phyloP scores from a whole-genome alignment of 2,113 vertebrate species.

The Chascanopsetta lugubris region DNA sequence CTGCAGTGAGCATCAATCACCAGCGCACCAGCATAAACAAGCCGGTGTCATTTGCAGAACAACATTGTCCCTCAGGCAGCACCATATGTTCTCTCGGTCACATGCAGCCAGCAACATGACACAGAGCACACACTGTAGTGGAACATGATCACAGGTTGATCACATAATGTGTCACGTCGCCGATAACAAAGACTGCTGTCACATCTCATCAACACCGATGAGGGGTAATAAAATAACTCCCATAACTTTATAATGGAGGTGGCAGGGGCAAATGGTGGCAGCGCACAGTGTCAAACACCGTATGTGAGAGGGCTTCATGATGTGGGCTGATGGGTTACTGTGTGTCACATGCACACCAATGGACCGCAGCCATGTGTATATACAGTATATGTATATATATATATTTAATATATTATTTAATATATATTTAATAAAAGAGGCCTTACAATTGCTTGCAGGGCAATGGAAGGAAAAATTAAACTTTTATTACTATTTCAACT shows the following conservation, averaged over 20 bases:
- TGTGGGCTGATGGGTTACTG: slow-evolving; percentile 31
- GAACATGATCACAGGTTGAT: not conserved
- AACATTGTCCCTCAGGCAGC: slow-evolving; percentile 1
- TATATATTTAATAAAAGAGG: no score
- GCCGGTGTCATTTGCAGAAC: slow-evolving; percentile 31
- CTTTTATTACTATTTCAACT: no score
- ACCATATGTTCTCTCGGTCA: slow-evolving; percentile 19
- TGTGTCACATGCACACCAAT: slow-evolving; percentile 38
- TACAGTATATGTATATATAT: no score
- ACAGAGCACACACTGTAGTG: not conserved
- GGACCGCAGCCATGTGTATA: not conserved
- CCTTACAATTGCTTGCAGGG: no score
- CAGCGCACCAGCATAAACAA: slow-evolving; percentile 18
- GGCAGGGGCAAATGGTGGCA: no score
- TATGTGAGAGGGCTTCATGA: slow-evolving; percentile 22
- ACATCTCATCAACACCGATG: not conserved
- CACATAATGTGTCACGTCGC: not conserved
- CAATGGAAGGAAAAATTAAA: no score
- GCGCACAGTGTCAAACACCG: slow-evolving; percentile 46
- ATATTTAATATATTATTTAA: no score
- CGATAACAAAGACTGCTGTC: not conserved
- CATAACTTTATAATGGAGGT: no score
- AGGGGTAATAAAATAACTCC: no score
- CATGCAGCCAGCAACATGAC: slow-evolving; percentile 12
- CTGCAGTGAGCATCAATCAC: not conserved